Evolutionary conservation across 2,888 invertebrate genomes (phyloP), one percentile per base, ranked within the genome.

Genomic region (Microdon myrmicae): DNA sequence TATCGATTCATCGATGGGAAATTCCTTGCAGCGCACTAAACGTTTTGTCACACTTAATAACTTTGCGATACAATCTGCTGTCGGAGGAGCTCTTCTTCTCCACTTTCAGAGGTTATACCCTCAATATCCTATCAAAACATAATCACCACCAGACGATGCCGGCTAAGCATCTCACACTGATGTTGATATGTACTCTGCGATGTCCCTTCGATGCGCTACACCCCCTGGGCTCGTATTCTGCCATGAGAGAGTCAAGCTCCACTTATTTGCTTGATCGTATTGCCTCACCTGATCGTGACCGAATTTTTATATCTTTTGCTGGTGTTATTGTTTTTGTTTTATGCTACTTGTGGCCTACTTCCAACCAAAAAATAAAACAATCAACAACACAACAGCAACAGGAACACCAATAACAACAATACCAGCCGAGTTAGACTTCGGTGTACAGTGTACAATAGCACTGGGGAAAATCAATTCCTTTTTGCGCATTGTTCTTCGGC

Each of bases 11-110:
- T 58, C 64, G 61, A 56, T 64, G 64, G 64, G 64, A 64, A 64
- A 64, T 64, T 58, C 64, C 66, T 55, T 54, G 53, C 48, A 67
- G 67, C 58, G 58, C 67, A 60, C 49, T 67, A 60, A 56, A 68
- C 61, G 54, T 68, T 68, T 68, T 68, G 68, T 68, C 68, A 68
- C 68, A 68, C 61, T 68, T 68, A 68, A 68, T 68, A 68, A 68
- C 56, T 68, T 61, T 48, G 44, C 66, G 68, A 68, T 68, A 60
- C 31, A 58, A 68, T 68, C 67, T 28, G 32, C 12, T 54, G 41
- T 29, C 45, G 23, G 56, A 22, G 35, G 28, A 32, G 47, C 58
- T 51, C 47, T 51, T 56, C 47, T n/a, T n/a, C n/a, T n/a, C n/a
- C n/a, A n/a, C n/a, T n/a, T n/a, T 37, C 43, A 58, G 53, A 38